Evolutionary conservation across 2,113 vertebrate species (phyloP).

Genomic region (Lonchura striata): DNA sequence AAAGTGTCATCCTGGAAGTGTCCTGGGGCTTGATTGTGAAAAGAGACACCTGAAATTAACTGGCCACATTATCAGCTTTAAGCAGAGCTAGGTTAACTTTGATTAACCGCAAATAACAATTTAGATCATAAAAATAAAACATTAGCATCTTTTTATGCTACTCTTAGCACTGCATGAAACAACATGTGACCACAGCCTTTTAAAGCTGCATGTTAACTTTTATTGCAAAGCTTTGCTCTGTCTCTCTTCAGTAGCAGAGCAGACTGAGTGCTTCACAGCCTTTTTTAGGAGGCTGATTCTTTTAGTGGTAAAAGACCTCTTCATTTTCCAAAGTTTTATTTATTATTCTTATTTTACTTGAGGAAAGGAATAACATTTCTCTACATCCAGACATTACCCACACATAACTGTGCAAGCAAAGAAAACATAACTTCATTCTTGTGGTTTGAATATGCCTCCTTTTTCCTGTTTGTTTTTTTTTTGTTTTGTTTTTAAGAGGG

Average conservation of each 20-base stretch:
- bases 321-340: conserved; percentile 7
- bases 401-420: conserved; percentile 10
- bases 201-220: conserved; percentile 27
- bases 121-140: conserved; percentile 37
- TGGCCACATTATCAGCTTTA: not conserved
- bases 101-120: conserved; percentile 23
- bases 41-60: conserved; percentile 27
- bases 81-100: conserved; percentile 13
- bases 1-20: not conserved
- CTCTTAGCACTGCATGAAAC: not conserved
- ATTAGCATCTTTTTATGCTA: not conserved
- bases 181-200: conserved; percentile 15
- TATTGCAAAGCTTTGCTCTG: not conserved
- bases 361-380: conserved; percentile 1
- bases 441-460: conserved; percentile 31
- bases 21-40: not conserved
- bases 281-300: not conserved
- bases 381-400: not conserved
- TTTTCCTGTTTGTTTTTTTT: not conserved
- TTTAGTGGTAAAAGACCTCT: not conserved
- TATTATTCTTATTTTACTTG: conserved; percentile 23
- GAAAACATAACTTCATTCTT: conserved; percentile 34
- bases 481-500: not conserved
- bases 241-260: not conserved
- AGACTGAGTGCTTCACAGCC: not conserved